Base-by-base conservation (phyloP, 2,888 invertebrate genomes). In the Phyto melanocephala region DNA sequence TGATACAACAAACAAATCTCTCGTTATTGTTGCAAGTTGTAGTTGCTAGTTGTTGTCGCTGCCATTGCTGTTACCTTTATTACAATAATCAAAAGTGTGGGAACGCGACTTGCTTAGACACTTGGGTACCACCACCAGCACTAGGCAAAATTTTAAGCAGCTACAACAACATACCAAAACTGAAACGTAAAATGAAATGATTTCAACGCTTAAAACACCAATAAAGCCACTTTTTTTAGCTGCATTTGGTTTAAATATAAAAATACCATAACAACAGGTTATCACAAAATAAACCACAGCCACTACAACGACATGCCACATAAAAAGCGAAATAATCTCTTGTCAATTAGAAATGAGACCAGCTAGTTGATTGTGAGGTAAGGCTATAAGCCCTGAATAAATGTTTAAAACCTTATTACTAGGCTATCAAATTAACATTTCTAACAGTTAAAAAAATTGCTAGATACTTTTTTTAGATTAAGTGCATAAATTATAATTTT, bases 31-130 rank as follows among this genome's bases (percentile, higher is more conserved):
- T 54, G 74, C 54, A 62, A 54, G 45, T 56, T 56, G 54, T 42
- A 63, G 11, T 37, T 35, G 11, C 8, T 40, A 13, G n/a, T 40
- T 40, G 40, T 13, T 40, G 40, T 7, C 13, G 40, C 11, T 40
- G 40, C 2, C 13, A 10, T 67, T 52, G 15, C 6, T 17, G 37
- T 40, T 54, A 37, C 22, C 17, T 2, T 13, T 11, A 56, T 63
- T 65, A 15, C 20, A 35, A 60, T 72, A 75, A 75, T 47, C 80
- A 70, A 81, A 81, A 81, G 81, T 81, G 81, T 81, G 81, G 81
- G 81, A 81, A 81, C 80, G 80, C 76, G 71, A 71, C 70, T 76
- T 50, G 71, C 70, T 76, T 67, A 71, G 76, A 81, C 81, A 76
- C 81, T 77, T 76, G 81, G 81, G 70, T 76, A 76, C 81, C 76